These are phyloP conservation scores for Meloidogyne hapla DNA, from an alignment of 1,140 invertebrate species.

Conservation along the genomic window DNA sequence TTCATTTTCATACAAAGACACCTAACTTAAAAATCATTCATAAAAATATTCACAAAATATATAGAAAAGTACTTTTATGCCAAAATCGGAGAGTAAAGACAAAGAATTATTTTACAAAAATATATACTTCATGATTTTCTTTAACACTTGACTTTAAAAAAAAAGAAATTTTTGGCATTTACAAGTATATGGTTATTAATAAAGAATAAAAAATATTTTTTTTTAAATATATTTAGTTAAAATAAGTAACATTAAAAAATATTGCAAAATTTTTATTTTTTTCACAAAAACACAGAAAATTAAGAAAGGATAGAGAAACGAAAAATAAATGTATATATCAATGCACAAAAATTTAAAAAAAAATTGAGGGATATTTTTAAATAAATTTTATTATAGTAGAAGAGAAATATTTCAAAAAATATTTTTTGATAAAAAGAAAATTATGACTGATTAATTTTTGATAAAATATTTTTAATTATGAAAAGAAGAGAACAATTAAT, in stretches of 20 bases:
- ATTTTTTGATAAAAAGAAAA: no score
- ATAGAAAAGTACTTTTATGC: neutral
- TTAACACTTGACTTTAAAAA: conserved; percentile 7
- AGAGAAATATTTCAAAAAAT: neutral
- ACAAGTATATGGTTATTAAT: neutral
- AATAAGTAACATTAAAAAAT: neutral
- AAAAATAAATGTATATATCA: no score
- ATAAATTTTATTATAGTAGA: neutral
- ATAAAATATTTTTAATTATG: no score
- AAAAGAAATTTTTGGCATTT: neutral
- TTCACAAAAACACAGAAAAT: neutral
- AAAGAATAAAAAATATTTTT: conserved; percentile 12
- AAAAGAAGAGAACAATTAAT: no score
- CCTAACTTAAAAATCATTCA: no score
- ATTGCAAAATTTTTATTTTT: neutral
- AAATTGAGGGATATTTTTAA: neutral
- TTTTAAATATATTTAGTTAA: neutral
- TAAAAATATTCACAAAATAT: no score
- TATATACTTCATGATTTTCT: neutral
- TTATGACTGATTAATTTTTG: no score
- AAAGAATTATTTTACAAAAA: neutral
- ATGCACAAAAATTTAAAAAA: neutral
- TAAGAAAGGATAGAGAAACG: neutral
- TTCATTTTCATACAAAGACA: no score
- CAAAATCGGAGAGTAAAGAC: neutral